Conservation (phyloP, 2,113 vertebrate species). For the Ploceus nigricollis region DNA sequence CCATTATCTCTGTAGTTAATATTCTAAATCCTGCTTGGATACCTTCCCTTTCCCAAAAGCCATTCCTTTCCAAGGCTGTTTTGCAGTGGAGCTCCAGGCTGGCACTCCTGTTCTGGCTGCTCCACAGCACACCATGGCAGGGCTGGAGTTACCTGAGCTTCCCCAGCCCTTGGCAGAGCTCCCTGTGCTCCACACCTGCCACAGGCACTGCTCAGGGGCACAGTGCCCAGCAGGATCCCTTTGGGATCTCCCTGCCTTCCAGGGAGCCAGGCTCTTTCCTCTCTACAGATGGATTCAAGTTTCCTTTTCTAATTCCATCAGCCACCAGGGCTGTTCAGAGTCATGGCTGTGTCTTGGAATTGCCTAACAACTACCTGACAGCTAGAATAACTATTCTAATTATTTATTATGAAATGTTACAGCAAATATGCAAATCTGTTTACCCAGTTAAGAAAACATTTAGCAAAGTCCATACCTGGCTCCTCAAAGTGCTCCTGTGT, state of each 20-base stretch:
- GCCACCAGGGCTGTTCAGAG: not conserved
- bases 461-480: not conserved
- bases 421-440: not conserved
- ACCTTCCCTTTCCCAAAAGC: not conserved
- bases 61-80: rapidly evolving
- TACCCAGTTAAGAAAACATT: not conserved
- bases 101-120: not conserved
- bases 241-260: not conserved
- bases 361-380: not conserved
- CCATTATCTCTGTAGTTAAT: not conserved
- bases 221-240: not conserved
- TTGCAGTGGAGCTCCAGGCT: not conserved
- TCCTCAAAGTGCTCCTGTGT: not conserved
- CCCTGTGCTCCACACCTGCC: not conserved
- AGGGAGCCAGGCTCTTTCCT: not conserved
- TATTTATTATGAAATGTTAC: not conserved
- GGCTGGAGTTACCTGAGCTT: not conserved
- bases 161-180: not conserved
- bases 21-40: not conserved
- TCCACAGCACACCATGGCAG: rapidly evolving
- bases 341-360: not conserved
- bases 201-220: not conserved
- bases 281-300: not conserved
- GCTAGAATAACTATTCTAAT: not conserved
- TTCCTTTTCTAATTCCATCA: not conserved